Conservation (phyloP, 2,797 vertebrate genomes). For the Characodon lateralis region DNA sequence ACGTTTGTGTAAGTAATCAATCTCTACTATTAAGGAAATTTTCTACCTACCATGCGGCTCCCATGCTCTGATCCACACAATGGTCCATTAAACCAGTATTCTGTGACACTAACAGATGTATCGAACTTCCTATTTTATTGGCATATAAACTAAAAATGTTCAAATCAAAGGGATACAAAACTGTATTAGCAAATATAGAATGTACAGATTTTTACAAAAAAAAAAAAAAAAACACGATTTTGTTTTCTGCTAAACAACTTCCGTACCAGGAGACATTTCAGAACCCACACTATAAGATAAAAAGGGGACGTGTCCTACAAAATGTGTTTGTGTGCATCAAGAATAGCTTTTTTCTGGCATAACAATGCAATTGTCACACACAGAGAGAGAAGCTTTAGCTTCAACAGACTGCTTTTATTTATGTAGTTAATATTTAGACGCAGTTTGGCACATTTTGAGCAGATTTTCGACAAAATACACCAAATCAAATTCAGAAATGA, state of each 20-base stretch:
- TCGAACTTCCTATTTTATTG: no score
- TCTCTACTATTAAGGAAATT: no score
- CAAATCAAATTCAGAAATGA: not conserved
- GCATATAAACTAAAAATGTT: no score
- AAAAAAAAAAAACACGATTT: not conserved
- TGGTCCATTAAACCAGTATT: no score
- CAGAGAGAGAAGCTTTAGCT: conserved; percentile 4
- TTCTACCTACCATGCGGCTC: no score
- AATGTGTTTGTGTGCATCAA: conserved; percentile 33
- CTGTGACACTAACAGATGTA: no score
- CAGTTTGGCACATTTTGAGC: not conserved
- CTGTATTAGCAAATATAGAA: no score
- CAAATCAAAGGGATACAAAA: no score
- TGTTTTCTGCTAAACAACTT: not conserved
- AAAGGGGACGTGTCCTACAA: conserved; percentile 15
- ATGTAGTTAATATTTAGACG: not conserved
- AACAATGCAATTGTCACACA: conserved; percentile 11
- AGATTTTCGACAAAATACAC: not conserved
- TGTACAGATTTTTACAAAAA: not conserved
- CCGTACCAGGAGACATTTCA: conserved; percentile 51
- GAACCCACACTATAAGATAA: conserved; percentile 42
- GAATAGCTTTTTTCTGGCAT: conserved; percentile 51
- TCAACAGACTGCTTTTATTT: not conserved
- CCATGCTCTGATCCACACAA: no score
- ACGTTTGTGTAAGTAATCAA: no score